phyloP scores from a whole-genome alignment of 2,888 invertebrate species.

The Crocallis elinguaria region DNA sequence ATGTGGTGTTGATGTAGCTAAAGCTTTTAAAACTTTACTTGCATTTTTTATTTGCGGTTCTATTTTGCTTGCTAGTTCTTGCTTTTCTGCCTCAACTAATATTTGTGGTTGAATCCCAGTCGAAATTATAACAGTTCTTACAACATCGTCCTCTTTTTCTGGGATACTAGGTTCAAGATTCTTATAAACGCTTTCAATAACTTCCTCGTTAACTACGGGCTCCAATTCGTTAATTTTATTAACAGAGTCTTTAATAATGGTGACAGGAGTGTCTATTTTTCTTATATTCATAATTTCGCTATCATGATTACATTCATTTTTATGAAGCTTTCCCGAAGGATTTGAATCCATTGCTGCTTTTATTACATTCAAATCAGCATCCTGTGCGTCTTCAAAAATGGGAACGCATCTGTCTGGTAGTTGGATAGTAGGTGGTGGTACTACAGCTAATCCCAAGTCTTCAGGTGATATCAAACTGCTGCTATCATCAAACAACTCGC shows the following conservation, averaged over 20 bases:
- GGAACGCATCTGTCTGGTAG: constrained; percentile 47
- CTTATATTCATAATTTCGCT: neutral
- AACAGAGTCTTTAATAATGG: constrained; percentile 11
- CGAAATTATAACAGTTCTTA: constrained; percentile 67
- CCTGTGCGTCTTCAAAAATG: constrained; percentile 67
- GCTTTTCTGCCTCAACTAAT: constrained; percentile 11
- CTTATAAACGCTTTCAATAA: constrained; percentile 38
- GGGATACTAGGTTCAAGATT: constrained; percentile 31
- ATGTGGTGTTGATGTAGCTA: constrained; percentile 72
- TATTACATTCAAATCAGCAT: constrained; percentile 50
- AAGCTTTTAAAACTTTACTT: constrained; percentile 46
- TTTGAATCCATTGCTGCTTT: constrained; percentile 6
- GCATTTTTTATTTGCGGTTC: constrained; percentile 18
- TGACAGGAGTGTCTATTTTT: neutral
- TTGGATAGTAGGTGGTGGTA: constrained; percentile 21
- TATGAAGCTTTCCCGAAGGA: neutral
- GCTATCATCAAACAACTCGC: constrained; percentile 74
- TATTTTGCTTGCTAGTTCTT: neutral
- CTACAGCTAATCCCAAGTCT: constrained; percentile 63
- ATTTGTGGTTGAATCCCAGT: constrained; percentile 55
- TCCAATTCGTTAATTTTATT: constrained; percentile 12
- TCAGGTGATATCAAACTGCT: constrained; percentile 75
- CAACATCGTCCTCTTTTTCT: constrained; percentile 44
- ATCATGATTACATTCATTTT: neutral
- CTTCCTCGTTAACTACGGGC: constrained; percentile 14